Percentiles rank a stretch among this genome's conserved stretches.
phyloP scores from a whole-genome alignment of 2,888 invertebrate genomes.

The Pristionchus maxplancki region DNA sequence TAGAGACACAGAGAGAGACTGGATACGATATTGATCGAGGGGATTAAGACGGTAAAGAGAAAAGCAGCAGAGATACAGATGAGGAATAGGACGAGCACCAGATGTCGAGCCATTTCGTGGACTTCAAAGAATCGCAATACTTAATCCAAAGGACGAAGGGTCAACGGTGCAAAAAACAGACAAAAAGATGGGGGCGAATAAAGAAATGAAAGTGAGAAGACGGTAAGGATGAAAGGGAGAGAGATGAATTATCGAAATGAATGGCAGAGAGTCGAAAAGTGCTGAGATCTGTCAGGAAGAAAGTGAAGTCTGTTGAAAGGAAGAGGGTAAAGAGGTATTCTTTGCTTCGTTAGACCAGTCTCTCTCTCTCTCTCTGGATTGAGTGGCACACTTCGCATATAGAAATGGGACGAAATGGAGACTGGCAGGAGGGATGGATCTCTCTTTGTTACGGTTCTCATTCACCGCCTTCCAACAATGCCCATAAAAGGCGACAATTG shows the following conservation, averaged over 20 bases:
- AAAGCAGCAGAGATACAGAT: background rate
- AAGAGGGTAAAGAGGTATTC: slow-evolving; percentile 25
- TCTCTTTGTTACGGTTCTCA: slow-evolving; percentile 48
- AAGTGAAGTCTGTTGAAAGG: slow-evolving; percentile 42
- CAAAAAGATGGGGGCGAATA: slow-evolving; percentile 29
- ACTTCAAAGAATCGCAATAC: slow-evolving; percentile 38
- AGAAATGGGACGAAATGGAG: slow-evolving; percentile 15
- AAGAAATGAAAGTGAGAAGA: slow-evolving; percentile 51
- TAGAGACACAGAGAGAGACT: slow-evolving; percentile 5
- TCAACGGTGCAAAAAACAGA: slow-evolving; percentile 22
- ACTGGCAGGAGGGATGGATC: background rate
- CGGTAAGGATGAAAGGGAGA: slow-evolving; percentile 37
- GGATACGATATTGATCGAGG: slow-evolving; percentile 33
- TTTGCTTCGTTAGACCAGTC: slow-evolving; percentile 25
- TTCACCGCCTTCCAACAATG: slow-evolving; percentile 42
- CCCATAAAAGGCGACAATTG: slow-evolving; percentile 49
- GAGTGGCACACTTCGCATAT: slow-evolving; percentile 36
- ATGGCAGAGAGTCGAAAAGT: slow-evolving; percentile 17
- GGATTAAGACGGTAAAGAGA: slow-evolving; percentile 42
- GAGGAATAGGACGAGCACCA: background rate
- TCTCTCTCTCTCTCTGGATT: background rate
- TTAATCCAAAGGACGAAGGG: slow-evolving; percentile 29
- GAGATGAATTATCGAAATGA: slow-evolving; percentile 17
- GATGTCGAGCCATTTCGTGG: slow-evolving; percentile 20
- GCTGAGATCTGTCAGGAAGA: slow-evolving; percentile 3